Base-by-base conservation (phyloP, 1,140 invertebrate species). In the Microvelia longipes region DNA sequence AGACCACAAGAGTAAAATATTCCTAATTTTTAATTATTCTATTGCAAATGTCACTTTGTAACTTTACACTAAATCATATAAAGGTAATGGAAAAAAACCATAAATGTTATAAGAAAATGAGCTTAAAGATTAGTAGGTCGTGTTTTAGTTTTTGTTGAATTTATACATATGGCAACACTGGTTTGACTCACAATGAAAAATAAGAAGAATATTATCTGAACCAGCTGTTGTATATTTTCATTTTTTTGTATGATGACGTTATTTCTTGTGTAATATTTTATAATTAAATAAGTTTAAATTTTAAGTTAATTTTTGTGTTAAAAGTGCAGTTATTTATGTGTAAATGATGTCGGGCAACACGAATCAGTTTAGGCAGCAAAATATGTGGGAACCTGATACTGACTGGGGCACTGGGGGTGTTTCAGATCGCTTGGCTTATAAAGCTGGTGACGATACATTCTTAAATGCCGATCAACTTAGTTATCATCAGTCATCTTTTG, bases 391-490 rank as follows among this genome's bases (percentile, higher is more conserved):
- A 64, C 62, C 62, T 25, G 62, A 64, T 26, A 64, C 62, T 2
- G 62, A 64, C 25, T 64, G 62, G 62, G 25, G 25, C 25, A 50
- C 19, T 19, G 35, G 35, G 5, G 35, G 35, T 50, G 19, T 19
- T 5, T 50, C 35, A 50, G 62, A 64, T 64, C 15, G 25, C 5
- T 64, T 64, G 15, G 62, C 62, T 24, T 64, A 64, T 64, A 64
- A 64, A 64, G 15, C 62, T 25, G 62, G 15, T 13, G 71, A 73
- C 13, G 73, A 74, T 35, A 70, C 73, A 64, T 63, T 71, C 13
- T 60, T 72, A 27, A 73, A 73, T 63, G 66, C 73, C 28, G 73
- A 74, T 24, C 71, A 74, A 61, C 68, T 74, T 14, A 61, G 70
- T 30, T 74, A 73, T 61, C 73, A 74, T 19, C 70, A 74, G 35